These are phyloP conservation scores for Trematocara macrostoma DNA, from an alignment of 2,113 vertebrate species.

Conservation along the genomic window DNA sequence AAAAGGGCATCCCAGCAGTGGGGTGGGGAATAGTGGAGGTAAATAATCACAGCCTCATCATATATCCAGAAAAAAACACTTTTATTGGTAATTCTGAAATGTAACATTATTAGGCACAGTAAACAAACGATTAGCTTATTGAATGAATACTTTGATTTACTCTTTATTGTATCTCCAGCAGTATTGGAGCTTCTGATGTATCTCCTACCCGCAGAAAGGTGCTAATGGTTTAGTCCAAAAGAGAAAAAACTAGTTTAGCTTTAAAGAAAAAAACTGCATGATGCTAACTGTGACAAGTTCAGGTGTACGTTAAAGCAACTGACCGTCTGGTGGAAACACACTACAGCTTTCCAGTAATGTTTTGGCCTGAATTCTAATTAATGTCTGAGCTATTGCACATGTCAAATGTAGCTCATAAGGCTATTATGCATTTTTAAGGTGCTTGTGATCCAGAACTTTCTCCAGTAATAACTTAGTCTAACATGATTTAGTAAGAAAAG, in stretches of 20 bases:
- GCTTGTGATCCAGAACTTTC: not conserved
- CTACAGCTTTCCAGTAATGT: not conserved
- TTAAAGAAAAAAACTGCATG: not conserved
- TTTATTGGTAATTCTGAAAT: not conserved
- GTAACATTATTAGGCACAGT: not conserved
- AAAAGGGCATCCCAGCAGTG: not conserved
- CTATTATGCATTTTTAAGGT: not conserved
- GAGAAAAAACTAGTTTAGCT: not conserved
- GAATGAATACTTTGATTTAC: not conserved
- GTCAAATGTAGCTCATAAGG: not conserved
- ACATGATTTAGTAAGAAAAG: not conserved
- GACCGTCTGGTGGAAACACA: not conserved
- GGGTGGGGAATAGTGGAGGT: not conserved
- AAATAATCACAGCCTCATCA: not conserved
- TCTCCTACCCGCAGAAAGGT: not conserved
- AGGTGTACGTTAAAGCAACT: not conserved
- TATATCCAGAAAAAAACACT: not conserved
- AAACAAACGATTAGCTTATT: not conserved
- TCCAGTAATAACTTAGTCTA: not conserved
- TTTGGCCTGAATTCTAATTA: not conserved
- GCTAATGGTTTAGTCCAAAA: not conserved
- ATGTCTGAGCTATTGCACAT: not conserved
- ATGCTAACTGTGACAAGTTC: not conserved
- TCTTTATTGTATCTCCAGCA: not conserved
- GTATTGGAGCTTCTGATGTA: not conserved